Evolutionary conservation across 2,888 invertebrate genomes (phyloP).

Genomic region (Cerceris ruficornis): DNA sequence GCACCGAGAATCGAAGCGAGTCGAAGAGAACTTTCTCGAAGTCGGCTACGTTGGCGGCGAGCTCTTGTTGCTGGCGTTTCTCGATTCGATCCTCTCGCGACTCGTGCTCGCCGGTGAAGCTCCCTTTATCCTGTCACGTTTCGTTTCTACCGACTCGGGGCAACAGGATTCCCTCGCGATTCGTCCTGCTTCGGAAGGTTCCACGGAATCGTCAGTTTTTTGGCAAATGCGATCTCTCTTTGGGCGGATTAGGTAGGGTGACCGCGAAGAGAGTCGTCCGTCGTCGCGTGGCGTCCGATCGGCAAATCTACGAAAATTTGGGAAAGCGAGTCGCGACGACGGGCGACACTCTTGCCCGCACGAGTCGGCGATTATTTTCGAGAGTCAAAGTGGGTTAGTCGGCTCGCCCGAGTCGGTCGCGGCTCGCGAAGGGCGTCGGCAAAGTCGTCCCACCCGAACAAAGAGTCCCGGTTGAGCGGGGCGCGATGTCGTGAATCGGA

Average conservation of each 20-base stretch:
- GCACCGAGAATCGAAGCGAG: not conserved
- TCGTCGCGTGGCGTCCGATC: not conserved
- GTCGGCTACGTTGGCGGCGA: conserved; percentile 14
- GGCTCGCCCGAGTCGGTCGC: conserved; percentile 49
- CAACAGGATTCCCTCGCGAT: too few relatives aligned
- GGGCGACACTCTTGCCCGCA: not conserved
- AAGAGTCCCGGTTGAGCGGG: conserved; percentile 58
- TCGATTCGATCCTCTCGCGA: too few relatives aligned
- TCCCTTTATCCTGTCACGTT: too few relatives aligned
- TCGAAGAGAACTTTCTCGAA: conserved; percentile 59
- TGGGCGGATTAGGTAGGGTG: too few relatives aligned
- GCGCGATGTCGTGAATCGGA: conserved; percentile 1
- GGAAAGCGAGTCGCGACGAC: not conserved
- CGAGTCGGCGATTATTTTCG: conserved; percentile 62
- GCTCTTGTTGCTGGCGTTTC: too few relatives aligned
- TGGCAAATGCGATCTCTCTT: too few relatives aligned
- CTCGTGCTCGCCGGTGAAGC: too few relatives aligned
- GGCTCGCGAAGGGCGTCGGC: conserved; percentile 58
- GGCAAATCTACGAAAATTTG: not conserved
- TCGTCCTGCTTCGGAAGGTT: too few relatives aligned
- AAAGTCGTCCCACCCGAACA: conserved; percentile 67
- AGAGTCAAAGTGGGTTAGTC: conserved; percentile 75
- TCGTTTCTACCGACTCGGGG: too few relatives aligned
- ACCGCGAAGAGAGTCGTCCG: too few relatives aligned
- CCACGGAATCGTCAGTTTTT: too few relatives aligned